Evolutionary conservation across 2,888 invertebrate species (phyloP), one percentile per base, ranked within the genome.

Genomic region (Ashinkailepas kermadecensis): DNA sequence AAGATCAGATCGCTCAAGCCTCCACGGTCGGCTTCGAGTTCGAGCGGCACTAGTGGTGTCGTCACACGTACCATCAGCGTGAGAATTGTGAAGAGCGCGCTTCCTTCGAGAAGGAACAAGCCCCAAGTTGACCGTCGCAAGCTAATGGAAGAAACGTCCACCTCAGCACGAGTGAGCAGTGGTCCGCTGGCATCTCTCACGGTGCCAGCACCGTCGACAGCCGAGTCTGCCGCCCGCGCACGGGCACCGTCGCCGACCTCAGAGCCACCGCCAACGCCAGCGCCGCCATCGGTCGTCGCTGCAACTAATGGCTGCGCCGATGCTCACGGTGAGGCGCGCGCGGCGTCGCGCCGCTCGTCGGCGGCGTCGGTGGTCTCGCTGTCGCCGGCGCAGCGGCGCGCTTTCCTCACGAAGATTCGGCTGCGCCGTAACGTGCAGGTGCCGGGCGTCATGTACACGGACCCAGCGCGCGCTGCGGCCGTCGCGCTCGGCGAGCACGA

Each of bases 401-500:
- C 74, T 7, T 74, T 74, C 74, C 74, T 74, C 18, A 74, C 54
- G 21, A 74, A 74, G 74, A 54, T 74, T 8, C 74, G 74, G 21
- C 74, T 74, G 54, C n/a, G 78, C 7, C 78, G 78, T 1, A 78
- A 58, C 58, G 78, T 78, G 58, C 78, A 58, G 78, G 23, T 57
- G 57, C 56, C 56, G 23, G 78, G 78, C 3, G 78, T 78, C 10
- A 78, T 78, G 78, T 78, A 58, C 78, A 78, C 78, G 23, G 78
- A 78, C 78, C 78, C 58, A 23, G 78, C 78, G n/a, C 78, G 78
- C 58, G 78, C 57, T 3, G 78, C 78, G 21, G 78, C 78, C 12
- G 78, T 78, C 23, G 58, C 78, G 58, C 78, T 78, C 12, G 78
- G 78, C 58, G 57, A 78, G 78, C 58, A 25, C 58, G 78, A 78